Conservation (phyloP, 2,888 invertebrate species). For the Idaea straminata region DNA sequence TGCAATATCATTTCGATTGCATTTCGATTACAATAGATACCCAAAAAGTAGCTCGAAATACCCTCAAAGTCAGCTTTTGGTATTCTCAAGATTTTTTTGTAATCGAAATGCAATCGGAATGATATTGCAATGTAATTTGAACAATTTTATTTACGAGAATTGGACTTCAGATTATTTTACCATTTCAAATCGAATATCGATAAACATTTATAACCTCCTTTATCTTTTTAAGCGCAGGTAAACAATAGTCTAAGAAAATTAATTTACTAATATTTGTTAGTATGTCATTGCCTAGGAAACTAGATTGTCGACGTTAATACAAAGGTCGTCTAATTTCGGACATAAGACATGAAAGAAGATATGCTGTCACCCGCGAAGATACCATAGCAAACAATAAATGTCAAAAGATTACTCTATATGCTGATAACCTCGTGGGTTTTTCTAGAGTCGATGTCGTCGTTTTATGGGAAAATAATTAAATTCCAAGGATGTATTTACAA, state of each 20-base stretch:
- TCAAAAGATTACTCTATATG: background rate
- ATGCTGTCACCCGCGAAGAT: background rate
- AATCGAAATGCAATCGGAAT: too few species aligned
- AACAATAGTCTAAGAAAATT: background rate
- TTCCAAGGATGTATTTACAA: conserved; percentile 10
- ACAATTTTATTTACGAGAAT: too few species aligned
- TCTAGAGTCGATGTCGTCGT: background rate
- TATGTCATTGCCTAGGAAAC: too few species aligned
- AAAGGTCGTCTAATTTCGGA: background rate
- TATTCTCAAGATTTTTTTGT: too few species aligned
- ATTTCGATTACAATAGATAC: too few species aligned
- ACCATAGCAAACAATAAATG: background rate
- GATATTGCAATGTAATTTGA: too few species aligned
- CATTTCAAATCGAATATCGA: background rate
- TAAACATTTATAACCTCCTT: background rate
- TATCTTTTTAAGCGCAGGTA: background rate
- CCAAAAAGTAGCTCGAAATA: too few species aligned
- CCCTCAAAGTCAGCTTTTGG: too few species aligned
- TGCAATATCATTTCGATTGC: too few species aligned
- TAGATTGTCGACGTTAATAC: background rate
- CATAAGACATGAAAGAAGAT: background rate
- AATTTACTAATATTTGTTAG: background rate
- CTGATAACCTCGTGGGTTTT: background rate
- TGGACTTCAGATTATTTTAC: too few species aligned
- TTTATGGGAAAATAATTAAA: background rate